Base-by-base conservation (phyloP, 2,797 vertebrate species). In the Gephyroberyx darwinii region DNA sequence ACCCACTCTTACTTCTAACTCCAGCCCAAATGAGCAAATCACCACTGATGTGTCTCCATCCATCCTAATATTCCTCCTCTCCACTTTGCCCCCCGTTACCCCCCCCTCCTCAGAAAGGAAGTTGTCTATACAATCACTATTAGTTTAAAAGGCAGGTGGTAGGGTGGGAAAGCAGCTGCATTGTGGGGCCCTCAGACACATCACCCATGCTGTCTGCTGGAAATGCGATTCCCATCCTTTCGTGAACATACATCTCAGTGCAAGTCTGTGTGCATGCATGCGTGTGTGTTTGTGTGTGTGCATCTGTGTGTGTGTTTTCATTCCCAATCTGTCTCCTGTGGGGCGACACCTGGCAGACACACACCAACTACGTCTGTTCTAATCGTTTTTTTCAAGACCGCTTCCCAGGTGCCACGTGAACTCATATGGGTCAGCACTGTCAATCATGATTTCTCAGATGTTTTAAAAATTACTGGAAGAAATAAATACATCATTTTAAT, bases 141-240 rank as follows among this genome's bases (percentile, higher is more conserved):
- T 94, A 93, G 93, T 95, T 95, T 92, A 94, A 83, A 78, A 75
- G 92, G 93, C 93, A 94, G 93, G 94, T 94, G 93, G 92, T 84
- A 81, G 88, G 84, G 90, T 81, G 85, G 88, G 81, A 86, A 86
- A 89, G 91, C 93, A 94, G 93, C 93, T 94, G 93, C 91, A 73
- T 78, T 39, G 62, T 86, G 89, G 90, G 85, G 87, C 89, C 77
- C 77, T 74, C 63, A 75, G 86, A 83, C 85, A 41, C 90, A 78
- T 89, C 86, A 84, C 83, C 86, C 87, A 74, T 84, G 84, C 88
- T 91, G 92, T 90, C 91, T 91, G 80, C 84, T 90, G 88, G 84
- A 94, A 94, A 94, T 94, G 92, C 68, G 91, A 94, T 94, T 94
- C 93, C 84, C 90, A 91, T 80, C 88, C 82, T 63, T 83, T 84